Percentiles rank a stretch among this genome's conserved stretches.
Evolutionary conservation across 2,113 vertebrate species (phyloP).

Genomic region (Picathartes gymnocephalus): DNA sequence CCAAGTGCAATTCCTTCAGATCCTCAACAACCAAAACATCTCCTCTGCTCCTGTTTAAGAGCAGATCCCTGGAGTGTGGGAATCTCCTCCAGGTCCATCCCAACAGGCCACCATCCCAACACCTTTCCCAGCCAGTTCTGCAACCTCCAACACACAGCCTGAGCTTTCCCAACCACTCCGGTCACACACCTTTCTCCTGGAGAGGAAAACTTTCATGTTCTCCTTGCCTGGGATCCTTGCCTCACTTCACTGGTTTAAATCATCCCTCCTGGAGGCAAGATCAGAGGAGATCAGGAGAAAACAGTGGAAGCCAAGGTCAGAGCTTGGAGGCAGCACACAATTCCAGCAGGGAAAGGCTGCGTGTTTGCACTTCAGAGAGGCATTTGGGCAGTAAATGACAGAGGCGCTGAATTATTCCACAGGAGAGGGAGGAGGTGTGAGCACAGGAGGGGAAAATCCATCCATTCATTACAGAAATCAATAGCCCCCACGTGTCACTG

Average conservation of each 20-base stretch:
- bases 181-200: not conserved
- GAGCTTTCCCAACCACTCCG: not conserved
- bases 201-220: not conserved
- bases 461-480: slow-evolving; percentile 27
- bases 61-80: not conserved
- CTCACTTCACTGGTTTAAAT: not conserved
- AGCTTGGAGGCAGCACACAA: not conserved
- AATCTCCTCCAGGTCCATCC: not conserved
- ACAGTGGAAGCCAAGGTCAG: not conserved
- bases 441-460: slow-evolving; percentile 6
- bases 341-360: not conserved
- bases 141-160: not conserved
- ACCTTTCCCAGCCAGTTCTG: not conserved
- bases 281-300: not conserved
- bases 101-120: not conserved
- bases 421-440: not conserved
- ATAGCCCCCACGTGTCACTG: not conserved
- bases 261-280: not conserved
- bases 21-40: not conserved
- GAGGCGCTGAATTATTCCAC: not conserved
- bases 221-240: not conserved
- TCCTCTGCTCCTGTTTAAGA: not conserved
- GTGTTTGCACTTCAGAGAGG: not conserved
- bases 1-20: not conserved
- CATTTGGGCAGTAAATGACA: slow-evolving; percentile 26